Percentiles rank a stretch among this genome's conserved stretches.
phyloP scores from a whole-genome alignment of 2,888 invertebrate genomes.

The Limulus polyphemus region DNA sequence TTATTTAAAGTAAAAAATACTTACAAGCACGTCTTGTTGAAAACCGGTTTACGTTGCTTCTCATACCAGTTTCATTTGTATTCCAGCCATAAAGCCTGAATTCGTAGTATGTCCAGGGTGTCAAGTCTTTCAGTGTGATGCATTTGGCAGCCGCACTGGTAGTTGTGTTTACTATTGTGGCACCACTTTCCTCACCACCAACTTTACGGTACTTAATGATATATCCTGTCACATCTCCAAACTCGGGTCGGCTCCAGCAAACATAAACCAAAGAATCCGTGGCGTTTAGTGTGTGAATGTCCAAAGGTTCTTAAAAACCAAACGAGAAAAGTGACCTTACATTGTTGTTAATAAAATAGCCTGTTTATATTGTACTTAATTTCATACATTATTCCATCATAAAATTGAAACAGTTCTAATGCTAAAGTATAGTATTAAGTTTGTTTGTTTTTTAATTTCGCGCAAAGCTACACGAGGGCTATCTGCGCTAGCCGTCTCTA shows the following conservation, averaged over 20 bases:
- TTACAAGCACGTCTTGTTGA: too few species aligned
- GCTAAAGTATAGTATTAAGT: too few species aligned
- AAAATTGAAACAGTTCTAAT: too few species aligned
- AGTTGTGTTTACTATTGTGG: constrained; percentile 7
- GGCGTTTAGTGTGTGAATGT: constrained; percentile 7
- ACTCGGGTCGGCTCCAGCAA: constrained; percentile 14
- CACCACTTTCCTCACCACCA: background rate
- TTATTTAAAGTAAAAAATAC: too few species aligned
- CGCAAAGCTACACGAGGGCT: too few species aligned
- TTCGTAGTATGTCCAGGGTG: constrained; percentile 16
- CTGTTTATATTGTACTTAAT: too few species aligned
- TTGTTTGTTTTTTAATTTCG: too few species aligned
- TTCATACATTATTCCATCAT: too few species aligned
- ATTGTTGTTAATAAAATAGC: too few species aligned
- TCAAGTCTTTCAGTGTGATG: constrained; percentile 6
- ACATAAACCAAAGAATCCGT: constrained; percentile 7
- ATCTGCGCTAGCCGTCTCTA: too few species aligned
- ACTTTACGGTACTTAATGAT: constrained; percentile 10
- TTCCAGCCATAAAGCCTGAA: constrained; percentile 20
- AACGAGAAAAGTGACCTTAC: too few species aligned
- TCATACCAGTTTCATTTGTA: constrained; percentile 16
- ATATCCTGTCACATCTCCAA: constrained; percentile 10
- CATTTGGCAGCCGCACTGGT: constrained; percentile 10
- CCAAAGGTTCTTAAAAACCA: constrained; percentile 11
- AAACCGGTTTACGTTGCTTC: constrained; percentile 6